Conservation (phyloP, 2,797 vertebrate genomes). For the Premnoplex brunnescens region DNA sequence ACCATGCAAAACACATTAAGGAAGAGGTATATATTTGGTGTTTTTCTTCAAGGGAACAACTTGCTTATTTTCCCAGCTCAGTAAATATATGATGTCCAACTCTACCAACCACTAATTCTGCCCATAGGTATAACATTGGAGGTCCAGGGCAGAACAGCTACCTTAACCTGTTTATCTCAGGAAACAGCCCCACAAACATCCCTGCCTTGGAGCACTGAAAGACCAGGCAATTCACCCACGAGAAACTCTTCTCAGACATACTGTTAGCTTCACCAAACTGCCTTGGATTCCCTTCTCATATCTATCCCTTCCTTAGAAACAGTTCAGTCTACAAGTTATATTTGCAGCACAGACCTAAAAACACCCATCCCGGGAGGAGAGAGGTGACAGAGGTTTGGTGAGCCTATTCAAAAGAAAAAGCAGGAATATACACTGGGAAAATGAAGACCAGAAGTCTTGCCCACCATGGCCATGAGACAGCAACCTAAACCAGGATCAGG, state of each 20-base stretch:
- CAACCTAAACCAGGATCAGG: not conserved
- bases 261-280: not conserved
- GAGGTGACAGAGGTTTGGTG: not conserved
- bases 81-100: not conserved
- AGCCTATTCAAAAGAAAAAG: not conserved
- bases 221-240: not conserved
- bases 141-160: not conserved
- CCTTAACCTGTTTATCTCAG: not conserved
- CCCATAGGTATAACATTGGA: not conserved
- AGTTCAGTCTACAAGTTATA: not conserved
- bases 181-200: not conserved
- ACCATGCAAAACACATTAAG: not conserved
- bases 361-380: not conserved
- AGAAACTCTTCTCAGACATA: not conserved
- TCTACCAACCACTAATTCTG: not conserved
- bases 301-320: not conserved
- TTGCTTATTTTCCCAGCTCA: not conserved
- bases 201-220: not conserved
- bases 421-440: not conserved
- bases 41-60: not conserved
- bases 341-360: not conserved
- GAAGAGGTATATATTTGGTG: not conserved
- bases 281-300: not conserved
- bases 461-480: accelerated
- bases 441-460: not conserved